Evolutionary conservation across 2,888 invertebrate genomes (phyloP).

Genomic region (Orthosia cruda): DNA sequence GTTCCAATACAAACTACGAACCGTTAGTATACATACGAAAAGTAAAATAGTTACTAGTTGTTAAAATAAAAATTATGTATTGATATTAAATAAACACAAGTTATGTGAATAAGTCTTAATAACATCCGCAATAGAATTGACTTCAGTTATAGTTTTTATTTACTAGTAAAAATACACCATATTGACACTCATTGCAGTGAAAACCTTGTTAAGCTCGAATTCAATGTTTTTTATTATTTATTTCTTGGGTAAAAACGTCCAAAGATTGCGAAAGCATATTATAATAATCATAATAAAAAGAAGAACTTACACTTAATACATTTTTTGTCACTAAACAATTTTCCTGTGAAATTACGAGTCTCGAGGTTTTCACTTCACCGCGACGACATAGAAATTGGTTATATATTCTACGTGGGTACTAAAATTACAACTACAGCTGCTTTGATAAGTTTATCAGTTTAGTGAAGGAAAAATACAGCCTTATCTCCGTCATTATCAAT

Average conservation of each 20-base stretch:
- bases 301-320: background rate
- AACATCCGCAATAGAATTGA: background rate
- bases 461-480: background rate
- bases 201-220: no score
- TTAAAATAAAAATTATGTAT: background rate
- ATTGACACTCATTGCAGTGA: no score
- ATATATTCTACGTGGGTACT: background rate
- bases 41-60: background rate
- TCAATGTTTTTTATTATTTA: no score
- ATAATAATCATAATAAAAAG: background rate
- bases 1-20: conserved; percentile 23
- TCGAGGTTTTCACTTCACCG: background rate
- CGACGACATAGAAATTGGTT: background rate
- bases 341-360: background rate
- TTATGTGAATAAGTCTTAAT: background rate
- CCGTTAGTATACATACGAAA: background rate
- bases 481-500: background rate
- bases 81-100: conserved; percentile 8
- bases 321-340: background rate
- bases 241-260: no score
- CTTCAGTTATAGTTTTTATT: background rate
- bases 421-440: conserved; percentile 1
- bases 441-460: background rate
- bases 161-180: no score
- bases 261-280: background rate